Evolutionary conservation across 2,888 invertebrate species (phyloP), one percentile per base, ranked within the genome.

Genomic region (Xestia ashworthii): DNA sequence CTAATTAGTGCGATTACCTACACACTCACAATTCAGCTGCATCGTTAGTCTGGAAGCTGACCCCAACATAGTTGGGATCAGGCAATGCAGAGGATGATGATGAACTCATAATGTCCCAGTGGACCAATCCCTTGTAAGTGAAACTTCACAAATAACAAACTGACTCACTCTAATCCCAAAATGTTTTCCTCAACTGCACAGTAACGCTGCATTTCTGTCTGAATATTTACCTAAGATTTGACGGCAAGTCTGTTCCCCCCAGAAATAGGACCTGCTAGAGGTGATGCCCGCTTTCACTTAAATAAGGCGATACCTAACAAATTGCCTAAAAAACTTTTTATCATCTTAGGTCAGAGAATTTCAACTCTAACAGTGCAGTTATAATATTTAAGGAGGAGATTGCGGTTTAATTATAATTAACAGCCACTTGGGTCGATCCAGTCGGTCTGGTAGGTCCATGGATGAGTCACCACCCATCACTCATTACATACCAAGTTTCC

Each of bases 161-260:
- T 44, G 58, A 38, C 41, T 58, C 50, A 38, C 8, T 38, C 38
- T 62, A 66, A 62, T n/a, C 55, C 74, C 74, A 77, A 85, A 82
- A 75, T 74, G 78, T 83, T 77, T 66, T 32, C 64, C 66, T 38
- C 41, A 66, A 69, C 66, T 38, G 32, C 68, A 66, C 44, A 64
- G 75, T 77, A 68, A 62, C 38, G 14, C 44, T 50, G 60, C 60
- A 60, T 66, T 55, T 55, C 41, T 50, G 68, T 41, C 44, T 79
- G 86, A 86, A 86, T 86, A 83, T 86, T 83, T 81, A 81, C 81
- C 75, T 66, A 32, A 71, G 38, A 76, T 79, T 74, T 81, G 77
- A 79, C 71, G 70, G 46, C 44, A 53, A 73, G 58, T 70, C 55
- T 50, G 77, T 58, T 75, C 55, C 62, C 16, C 25, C 55, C 25